Percentiles rank a stretch among this genome's conserved stretches.
These are phyloP conservation scores for Vanessa tameamea DNA, from an alignment of 1,140 invertebrate species.

Conservation along the genomic window DNA sequence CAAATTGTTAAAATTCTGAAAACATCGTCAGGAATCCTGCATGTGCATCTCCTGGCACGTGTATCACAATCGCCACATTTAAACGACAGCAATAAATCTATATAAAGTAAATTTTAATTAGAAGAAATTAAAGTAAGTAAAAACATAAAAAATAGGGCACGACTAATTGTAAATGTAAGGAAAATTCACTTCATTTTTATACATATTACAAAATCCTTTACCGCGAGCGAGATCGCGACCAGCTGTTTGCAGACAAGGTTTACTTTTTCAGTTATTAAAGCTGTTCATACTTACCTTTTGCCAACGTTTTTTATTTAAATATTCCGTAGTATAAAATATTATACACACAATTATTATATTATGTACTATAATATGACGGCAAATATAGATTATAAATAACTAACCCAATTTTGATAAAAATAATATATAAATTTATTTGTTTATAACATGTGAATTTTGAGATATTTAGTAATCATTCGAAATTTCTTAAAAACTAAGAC, in stretches of 20 bases:
- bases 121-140: neutral
- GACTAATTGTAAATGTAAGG: neutral
- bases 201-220: slow-evolving; percentile 4
- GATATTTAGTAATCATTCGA: too few relatives aligned
- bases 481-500: too few relatives aligned
- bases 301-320: neutral
- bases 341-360: too few relatives aligned
- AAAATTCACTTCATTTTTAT: neutral
- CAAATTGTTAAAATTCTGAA: neutral
- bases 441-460: too few relatives aligned
- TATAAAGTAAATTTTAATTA: neutral
- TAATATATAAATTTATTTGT: too few relatives aligned
- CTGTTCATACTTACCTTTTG: slow-evolving; percentile 16
- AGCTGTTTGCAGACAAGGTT: slow-evolving; percentile 10
- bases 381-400: too few relatives aligned
- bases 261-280: slow-evolving; percentile 26
- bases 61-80: too few relatives aligned
- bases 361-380: too few relatives aligned
- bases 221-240: neutral
- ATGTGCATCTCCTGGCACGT: too few relatives aligned
- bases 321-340: slow-evolving; percentile 12
- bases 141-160: neutral
- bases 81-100: too few relatives aligned
- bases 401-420: too few relatives aligned
- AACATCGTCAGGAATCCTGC: neutral